Percentiles rank a stretch among this genome's conserved stretches.
Evolutionary conservation across 1,140 invertebrate genomes (phyloP).

Genomic region (Phocides pigmalion): DNA sequence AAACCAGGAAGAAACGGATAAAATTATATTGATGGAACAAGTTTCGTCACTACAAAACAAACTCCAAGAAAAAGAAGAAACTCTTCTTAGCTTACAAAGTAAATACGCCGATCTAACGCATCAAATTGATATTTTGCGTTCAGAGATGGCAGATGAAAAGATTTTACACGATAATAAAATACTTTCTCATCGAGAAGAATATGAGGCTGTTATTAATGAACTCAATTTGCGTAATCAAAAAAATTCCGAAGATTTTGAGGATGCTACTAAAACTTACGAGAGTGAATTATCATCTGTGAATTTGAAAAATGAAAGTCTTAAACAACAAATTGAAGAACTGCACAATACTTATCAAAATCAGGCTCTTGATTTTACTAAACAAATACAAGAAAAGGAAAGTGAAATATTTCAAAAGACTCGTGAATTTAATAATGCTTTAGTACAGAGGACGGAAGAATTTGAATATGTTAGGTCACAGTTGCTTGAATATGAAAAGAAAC

Average conservation of each 20-base stretch:
- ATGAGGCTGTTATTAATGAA: conserved; percentile 69
- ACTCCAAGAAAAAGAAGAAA: conserved; percentile 77
- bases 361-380: conserved; percentile 57
- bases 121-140: conserved; percentile 73
- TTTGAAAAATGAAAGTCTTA: conserved; percentile 49
- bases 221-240: conserved; percentile 50
- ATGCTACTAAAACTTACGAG: conserved; percentile 49
- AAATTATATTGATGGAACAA: conserved; percentile 71
- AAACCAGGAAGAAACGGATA: conserved; percentile 81
- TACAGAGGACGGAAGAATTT: conserved; percentile 74
- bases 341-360: conserved; percentile 45
- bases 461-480: conserved; percentile 74
- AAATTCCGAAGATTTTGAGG: conserved; percentile 48
- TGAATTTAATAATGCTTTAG: conserved; percentile 59
- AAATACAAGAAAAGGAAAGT: conserved; percentile 67
- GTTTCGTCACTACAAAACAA: conserved; percentile 71
- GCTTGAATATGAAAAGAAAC: conserved; percentile 74
- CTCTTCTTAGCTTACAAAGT: conserved; percentile 64
- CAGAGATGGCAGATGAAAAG: conserved; percentile 77
- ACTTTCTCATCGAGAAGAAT: conserved; percentile 71
- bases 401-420: conserved; percentile 75
- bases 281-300: conserved; percentile 16
- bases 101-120: conserved; percentile 71
- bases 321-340: conserved; percentile 46
- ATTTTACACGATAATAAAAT: conserved; percentile 75